Percentiles rank a stretch among this genome's conserved stretches.
Conservation (phyloP, 2,888 invertebrate species). For the Drosophila vallismaia region DNA sequence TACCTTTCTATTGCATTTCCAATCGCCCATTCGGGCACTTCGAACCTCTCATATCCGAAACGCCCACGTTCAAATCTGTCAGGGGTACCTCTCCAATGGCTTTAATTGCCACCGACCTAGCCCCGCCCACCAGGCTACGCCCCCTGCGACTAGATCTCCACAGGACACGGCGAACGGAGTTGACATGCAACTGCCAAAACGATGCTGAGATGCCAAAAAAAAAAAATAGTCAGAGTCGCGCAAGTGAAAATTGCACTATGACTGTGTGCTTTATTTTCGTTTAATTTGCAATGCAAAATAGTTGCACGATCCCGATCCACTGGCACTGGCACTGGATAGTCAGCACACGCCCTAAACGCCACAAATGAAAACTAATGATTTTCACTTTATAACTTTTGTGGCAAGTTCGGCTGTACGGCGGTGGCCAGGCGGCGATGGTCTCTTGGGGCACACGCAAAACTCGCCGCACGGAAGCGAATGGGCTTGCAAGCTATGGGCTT, state of each 20-base stretch:
- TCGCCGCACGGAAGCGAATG: constrained; percentile 73
- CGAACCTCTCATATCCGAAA: constrained; percentile 20
- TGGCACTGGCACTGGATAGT: constrained; percentile 13
- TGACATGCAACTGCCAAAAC: constrained; percentile 72
- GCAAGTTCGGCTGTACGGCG: background rate
- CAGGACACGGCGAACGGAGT: constrained; percentile 31
- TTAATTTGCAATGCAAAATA: constrained; percentile 76
- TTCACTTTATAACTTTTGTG: constrained; percentile 60
- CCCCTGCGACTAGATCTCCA: constrained; percentile 5
- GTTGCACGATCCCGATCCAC: constrained; percentile 63
- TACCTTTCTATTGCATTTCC: constrained; percentile 19
- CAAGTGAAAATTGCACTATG: constrained; percentile 74
- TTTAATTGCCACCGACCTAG: constrained; percentile 26
- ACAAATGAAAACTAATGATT: constrained; percentile 78
- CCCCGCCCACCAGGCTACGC: constrained; percentile 6
- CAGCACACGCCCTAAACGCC: constrained; percentile 72
- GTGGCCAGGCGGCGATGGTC: constrained; percentile 4
- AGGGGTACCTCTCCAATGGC: constrained; percentile 20
- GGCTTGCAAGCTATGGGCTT: constrained; percentile 45
- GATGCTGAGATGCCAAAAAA: constrained; percentile 35
- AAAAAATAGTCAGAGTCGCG: constrained; percentile 42
- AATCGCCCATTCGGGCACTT: constrained; percentile 1
- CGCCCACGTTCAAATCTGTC: constrained; percentile 29
- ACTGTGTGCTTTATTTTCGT: constrained; percentile 46
- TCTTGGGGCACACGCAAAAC: constrained; percentile 60